Conservation (phyloP, 53 echinoderm and acorn worm genomes). For the Echinarachnius parma region DNA sequence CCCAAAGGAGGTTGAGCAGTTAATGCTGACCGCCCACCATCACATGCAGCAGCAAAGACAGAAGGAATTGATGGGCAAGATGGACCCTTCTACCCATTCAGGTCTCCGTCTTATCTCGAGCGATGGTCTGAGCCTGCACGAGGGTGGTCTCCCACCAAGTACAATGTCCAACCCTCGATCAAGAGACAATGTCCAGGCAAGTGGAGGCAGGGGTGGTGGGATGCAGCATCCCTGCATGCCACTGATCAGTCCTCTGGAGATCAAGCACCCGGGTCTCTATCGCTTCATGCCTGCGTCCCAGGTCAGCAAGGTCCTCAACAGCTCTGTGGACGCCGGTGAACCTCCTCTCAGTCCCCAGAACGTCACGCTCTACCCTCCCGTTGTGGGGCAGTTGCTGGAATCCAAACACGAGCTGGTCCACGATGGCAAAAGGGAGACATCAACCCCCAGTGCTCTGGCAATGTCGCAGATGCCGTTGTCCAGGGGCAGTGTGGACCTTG, state of each 20-base stretch:
- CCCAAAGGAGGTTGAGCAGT: slow-evolving; percentile 24
- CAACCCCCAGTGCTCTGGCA: slow-evolving; percentile 6
- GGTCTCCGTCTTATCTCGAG: slow-evolving; percentile 9
- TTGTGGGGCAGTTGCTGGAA: slow-evolving; percentile 10
- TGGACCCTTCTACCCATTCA: not conserved
- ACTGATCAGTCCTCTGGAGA: slow-evolving; percentile 70
- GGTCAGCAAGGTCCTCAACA: slow-evolving; percentile 59
- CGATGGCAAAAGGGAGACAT: slow-evolving; percentile 13
- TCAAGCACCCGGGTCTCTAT: slow-evolving; percentile 72
- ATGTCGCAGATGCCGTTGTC: not conserved
- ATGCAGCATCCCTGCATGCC: slow-evolving; percentile 50
- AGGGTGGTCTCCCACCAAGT: not conserved
- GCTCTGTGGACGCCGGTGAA: slow-evolving; percentile 50
- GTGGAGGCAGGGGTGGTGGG: not conserved
- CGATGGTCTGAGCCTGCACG: too few species aligned
- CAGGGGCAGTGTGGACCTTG: slow-evolving; percentile 1
- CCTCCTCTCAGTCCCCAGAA: slow-evolving; percentile 91
- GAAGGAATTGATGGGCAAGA: slow-evolving; percentile 14
- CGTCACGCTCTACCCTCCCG: slow-evolving; percentile 80
- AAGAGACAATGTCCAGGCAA: slow-evolving; percentile 3
- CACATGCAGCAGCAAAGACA: slow-evolving; percentile 30
- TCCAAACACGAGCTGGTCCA: not conserved
- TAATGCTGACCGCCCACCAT: slow-evolving; percentile 23
- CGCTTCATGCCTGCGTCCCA: slow-evolving; percentile 61
- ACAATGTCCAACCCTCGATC: not conserved